phyloP scores from a whole-genome alignment of 2,888 invertebrate genomes.

The Limnephilus auricula region DNA sequence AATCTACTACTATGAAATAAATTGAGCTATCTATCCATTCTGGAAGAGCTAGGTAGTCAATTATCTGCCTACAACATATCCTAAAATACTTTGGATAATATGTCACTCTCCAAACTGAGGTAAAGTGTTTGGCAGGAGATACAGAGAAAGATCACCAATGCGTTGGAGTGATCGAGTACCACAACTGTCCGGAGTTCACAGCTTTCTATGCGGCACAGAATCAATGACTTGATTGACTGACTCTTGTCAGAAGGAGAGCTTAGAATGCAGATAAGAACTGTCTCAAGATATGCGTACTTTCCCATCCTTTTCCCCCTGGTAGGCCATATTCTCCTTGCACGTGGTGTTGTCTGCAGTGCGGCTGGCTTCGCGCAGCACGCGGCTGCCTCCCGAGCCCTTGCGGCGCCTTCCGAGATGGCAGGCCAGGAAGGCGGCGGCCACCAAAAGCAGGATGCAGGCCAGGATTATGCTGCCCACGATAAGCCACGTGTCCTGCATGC shows the following conservation, averaged over 20 bases:
- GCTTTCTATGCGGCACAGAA: too few relatives aligned
- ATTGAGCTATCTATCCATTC: too few relatives aligned
- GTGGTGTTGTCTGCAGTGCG: conserved; percentile 69
- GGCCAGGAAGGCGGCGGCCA: conserved; percentile 77
- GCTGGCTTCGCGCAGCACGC: conserved; percentile 65
- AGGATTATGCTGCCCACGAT: conserved; percentile 81
- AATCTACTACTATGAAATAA: too few relatives aligned
- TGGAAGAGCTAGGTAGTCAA: too few relatives aligned
- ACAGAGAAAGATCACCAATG: too few relatives aligned
- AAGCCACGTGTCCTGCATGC: conserved; percentile 79
- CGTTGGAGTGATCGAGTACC: too few relatives aligned
- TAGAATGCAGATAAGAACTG: neutral
- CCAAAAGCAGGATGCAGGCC: conserved; percentile 78
- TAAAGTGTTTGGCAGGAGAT: too few relatives aligned
- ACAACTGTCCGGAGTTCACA: too few relatives aligned
- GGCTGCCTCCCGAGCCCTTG: conserved; percentile 66
- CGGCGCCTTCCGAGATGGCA: conserved; percentile 70
- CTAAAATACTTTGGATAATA: too few relatives aligned
- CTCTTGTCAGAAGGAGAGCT: too few relatives aligned
- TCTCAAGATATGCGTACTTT: conserved; percentile 69
- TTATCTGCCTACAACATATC: too few relatives aligned
- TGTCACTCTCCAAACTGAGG: too few relatives aligned
- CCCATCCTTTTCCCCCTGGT: conserved; percentile 74
- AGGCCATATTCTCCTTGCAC: conserved; percentile 70
- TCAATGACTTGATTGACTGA: neutral